phyloP scores from a whole-genome alignment of 2,797 vertebrate genomes.

The Acanthiza pusilla region DNA sequence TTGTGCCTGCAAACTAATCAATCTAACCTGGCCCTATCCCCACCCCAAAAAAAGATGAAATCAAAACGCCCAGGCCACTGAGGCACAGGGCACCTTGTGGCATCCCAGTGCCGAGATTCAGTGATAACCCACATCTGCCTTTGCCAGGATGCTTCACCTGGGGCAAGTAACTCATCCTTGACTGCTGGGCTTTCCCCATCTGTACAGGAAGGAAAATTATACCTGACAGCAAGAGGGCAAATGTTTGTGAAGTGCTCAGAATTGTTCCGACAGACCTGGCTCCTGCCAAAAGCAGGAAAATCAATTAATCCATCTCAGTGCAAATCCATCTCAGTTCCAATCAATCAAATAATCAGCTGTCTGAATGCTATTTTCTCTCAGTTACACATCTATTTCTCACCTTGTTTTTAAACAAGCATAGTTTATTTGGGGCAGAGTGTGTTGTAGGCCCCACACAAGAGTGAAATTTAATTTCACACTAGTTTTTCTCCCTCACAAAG shows the following conservation, averaged over 20 bases:
- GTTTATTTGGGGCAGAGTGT: neutral
- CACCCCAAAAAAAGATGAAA: neutral
- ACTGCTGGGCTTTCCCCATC: neutral
- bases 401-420: neutral
- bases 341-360: neutral
- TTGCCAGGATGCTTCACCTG: neutral
- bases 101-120: neutral
- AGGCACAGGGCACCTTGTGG: neutral
- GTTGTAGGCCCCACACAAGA: neutral
- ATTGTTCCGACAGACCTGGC: neutral
- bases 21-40: neutral
- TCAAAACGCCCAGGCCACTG: neutral
- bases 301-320: conserved; percentile 24
- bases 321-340: neutral
- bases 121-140: neutral
- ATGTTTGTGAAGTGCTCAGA: neutral
- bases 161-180: neutral
- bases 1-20: neutral
- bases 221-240: neutral
- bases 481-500: neutral
- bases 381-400: neutral
- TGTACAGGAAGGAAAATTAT: neutral
- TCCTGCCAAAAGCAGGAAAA: conserved; percentile 13
- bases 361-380: neutral
- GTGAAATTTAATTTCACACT: neutral